A percentile compares a stretch with the other conserved stretches of the same genome.
These are phyloP conservation scores for Cinclus cinclus DNA, from an alignment of 2,113 vertebrate genomes.

Conservation along the genomic window DNA sequence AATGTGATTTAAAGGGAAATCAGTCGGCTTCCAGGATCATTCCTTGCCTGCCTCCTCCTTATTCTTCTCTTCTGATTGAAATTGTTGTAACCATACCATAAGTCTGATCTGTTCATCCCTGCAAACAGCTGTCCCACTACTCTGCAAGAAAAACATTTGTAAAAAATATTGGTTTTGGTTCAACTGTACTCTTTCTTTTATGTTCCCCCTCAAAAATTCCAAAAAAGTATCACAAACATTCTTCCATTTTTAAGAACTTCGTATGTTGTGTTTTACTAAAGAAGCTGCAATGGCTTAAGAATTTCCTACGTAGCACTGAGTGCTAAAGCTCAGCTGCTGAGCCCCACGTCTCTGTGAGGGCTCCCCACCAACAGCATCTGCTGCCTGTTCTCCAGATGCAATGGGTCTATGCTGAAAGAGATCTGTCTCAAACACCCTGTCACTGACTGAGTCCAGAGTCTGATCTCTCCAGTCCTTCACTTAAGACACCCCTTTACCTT, in stretches of 20 bases:
- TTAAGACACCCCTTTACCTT: neutral
- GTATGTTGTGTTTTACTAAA: neutral
- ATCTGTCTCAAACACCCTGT: neutral
- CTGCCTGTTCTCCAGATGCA: neutral
- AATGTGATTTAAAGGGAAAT: slow-evolving; percentile 66
- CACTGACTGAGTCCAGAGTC: neutral
- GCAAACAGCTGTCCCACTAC: slow-evolving; percentile 47
- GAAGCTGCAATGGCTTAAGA: neutral
- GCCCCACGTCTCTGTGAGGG: neutral
- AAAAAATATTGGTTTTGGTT: slow-evolving; percentile 42
- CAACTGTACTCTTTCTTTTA: slow-evolving; percentile 8
- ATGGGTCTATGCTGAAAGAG: neutral
- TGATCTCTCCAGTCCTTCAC: neutral
- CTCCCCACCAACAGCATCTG: neutral
- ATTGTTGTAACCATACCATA: neutral
- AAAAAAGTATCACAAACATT: slow-evolving; percentile 7
- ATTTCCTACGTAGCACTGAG: neutral
- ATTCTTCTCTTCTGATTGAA: slow-evolving; percentile 27
- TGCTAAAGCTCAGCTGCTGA: neutral
- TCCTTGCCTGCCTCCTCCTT: neutral
- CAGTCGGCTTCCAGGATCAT: neutral
- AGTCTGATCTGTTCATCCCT: slow-evolving; percentile 19
- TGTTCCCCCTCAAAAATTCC: neutral
- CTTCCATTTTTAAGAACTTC: neutral
- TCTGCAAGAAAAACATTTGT: slow-evolving; percentile 31